These are phyloP conservation scores for Rhimphoctona megacephalus DNA, from an alignment of 2,888 invertebrate genomes.

Conservation along the genomic window DNA sequence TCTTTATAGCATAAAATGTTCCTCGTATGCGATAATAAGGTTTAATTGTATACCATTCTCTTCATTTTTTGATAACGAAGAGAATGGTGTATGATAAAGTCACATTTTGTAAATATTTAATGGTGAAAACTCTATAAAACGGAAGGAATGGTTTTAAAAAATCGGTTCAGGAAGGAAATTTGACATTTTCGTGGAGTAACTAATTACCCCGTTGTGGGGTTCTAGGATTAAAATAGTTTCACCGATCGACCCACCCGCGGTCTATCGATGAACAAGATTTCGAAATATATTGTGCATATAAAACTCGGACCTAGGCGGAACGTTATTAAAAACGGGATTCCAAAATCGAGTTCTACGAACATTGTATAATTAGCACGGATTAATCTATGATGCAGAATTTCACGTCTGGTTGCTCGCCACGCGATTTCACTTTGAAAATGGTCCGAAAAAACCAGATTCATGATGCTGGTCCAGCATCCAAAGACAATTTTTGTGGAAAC, in stretches of 20 bases:
- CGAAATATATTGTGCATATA: not conserved
- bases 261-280: slow-evolving; percentile 22
- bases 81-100: no score
- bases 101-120: no score
- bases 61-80: no score
- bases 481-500: not conserved
- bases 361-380: not conserved
- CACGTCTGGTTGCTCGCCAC: not conserved
- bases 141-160: no score
- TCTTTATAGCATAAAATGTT: no score
- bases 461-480: not conserved
- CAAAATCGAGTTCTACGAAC: slow-evolving; percentile 31
- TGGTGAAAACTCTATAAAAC: no score
- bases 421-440: not conserved
- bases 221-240: no score
- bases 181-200: no score
- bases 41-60: no score
- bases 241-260: not conserved
- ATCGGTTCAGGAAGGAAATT: no score
- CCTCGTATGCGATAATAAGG: no score
- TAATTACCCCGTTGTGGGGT: no score
- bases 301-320: not conserved
- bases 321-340: slow-evolving; percentile 21
- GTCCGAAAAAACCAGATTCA: not conserved
- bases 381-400: not conserved